These are phyloP conservation scores for Spinus pinus DNA, from an alignment of 2,797 vertebrate genomes.

Conservation along the genomic window DNA sequence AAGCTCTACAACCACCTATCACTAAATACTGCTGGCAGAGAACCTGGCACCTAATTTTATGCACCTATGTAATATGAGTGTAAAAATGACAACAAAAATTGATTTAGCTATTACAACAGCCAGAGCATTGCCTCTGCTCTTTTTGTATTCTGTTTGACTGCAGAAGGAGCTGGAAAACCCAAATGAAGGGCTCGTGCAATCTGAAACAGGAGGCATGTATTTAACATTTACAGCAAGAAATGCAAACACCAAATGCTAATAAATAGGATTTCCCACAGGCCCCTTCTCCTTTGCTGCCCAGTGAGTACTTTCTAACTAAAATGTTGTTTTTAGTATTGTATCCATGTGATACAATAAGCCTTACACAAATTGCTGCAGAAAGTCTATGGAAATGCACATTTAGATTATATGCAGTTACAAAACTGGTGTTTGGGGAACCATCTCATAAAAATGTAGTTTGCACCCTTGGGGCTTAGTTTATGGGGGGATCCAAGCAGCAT, in stretches of 20 bases:
- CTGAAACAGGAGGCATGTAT: not conserved
- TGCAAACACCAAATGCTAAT: conserved; percentile 1
- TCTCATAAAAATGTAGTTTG: not conserved
- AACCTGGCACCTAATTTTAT: not conserved
- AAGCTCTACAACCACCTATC: not conserved
- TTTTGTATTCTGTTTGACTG: not conserved
- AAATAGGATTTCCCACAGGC: not conserved
- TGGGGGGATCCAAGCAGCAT: not conserved
- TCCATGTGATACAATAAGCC: not conserved
- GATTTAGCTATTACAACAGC: not conserved
- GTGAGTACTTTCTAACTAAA: not conserved
- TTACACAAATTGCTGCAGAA: not conserved
- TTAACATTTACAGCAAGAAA: not conserved
- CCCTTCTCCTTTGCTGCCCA: not conserved
- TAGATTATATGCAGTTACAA: not conserved
- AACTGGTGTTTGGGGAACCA: conserved; percentile 9
- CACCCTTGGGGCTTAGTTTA: not conserved
- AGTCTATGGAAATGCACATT: not conserved
- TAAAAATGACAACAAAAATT: not conserved
- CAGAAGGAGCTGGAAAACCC: not conserved
- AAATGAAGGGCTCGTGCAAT: not conserved
- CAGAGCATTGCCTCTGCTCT: not conserved
- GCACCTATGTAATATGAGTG: not conserved
- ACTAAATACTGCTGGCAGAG: not conserved
- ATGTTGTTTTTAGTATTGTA: not conserved